A percentile compares a stretch with the other conserved stretches of the same genome.
Evolutionary conservation across 2,113 vertebrate species (phyloP).

Genomic region (Pterocles gutturalis): DNA sequence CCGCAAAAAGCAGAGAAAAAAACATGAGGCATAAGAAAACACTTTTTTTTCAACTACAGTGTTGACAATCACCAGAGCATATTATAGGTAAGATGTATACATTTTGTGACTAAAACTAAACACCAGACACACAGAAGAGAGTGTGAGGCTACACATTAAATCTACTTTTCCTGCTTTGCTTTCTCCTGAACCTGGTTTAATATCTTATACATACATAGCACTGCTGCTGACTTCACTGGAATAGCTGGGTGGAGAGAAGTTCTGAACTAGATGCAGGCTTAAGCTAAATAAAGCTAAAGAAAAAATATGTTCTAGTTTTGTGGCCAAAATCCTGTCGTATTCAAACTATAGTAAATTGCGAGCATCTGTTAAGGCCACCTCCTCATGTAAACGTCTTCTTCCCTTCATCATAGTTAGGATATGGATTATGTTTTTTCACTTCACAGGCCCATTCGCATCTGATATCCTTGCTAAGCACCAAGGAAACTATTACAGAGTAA

Average conservation of each 20-base stretch:
- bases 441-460: rapidly evolving
- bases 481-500: not conserved
- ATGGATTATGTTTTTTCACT: not conserved
- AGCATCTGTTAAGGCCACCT: not conserved
- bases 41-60: not conserved
- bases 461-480: not conserved
- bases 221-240: not conserved
- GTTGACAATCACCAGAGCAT: not conserved
- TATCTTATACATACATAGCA: not conserved
- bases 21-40: not conserved
- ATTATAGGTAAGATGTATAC: not conserved
- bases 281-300: not conserved
- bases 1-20: not conserved
- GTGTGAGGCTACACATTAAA: not conserved
- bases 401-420: not conserved
- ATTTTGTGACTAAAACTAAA: not conserved
- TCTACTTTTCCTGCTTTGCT: not conserved
- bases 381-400: not conserved
- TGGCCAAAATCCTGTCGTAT: not conserved
- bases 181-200: not conserved
- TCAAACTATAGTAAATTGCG: not conserved
- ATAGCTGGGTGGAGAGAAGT: not conserved
- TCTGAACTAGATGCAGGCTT: not conserved
- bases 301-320: not conserved
- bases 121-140: not conserved